These are phyloP conservation scores for Oscheius myriophilus DNA, from an alignment of 2,888 invertebrate genomes.

Conservation along the genomic window DNA sequence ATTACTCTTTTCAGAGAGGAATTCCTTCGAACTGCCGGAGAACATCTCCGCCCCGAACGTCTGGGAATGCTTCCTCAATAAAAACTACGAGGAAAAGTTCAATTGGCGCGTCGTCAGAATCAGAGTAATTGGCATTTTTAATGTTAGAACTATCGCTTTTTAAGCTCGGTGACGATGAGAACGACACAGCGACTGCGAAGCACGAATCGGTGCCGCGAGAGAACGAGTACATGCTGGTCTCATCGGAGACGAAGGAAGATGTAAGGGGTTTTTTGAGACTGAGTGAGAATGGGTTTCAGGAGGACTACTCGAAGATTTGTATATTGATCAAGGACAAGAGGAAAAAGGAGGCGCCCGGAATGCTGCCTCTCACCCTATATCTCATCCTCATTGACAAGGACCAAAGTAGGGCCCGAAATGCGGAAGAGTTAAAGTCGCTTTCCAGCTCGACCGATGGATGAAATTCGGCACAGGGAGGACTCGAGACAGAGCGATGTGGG, in stretches of 20 bases:
- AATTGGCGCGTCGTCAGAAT: constrained; percentile 79
- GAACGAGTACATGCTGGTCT: constrained; percentile 55
- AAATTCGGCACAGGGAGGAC: constrained; percentile 34
- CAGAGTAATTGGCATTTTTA: constrained; percentile 67
- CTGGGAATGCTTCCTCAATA: constrained; percentile 79
- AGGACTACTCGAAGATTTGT: constrained; percentile 31
- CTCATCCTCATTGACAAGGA: constrained; percentile 30
- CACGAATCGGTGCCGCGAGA: no score
- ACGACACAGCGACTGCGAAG: constrained; percentile 9
- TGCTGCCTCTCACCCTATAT: constrained; percentile 27
- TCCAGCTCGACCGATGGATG: constrained; percentile 32
- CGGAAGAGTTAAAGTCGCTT: neutral
- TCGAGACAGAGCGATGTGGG: constrained; percentile 32
- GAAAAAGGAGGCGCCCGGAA: constrained; percentile 4
- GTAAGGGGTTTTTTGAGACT: neutral
- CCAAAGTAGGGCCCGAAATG: constrained; percentile 9
- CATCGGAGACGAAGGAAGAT: constrained; percentile 5
- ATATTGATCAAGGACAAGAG: constrained; percentile 41
- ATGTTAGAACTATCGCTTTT: no score
- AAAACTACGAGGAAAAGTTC: constrained; percentile 77
- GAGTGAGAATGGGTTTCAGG: neutral
- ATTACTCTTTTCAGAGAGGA: constrained; percentile 73
- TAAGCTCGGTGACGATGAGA: constrained; percentile 14
- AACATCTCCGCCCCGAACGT: constrained; percentile 78
- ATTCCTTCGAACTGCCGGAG: constrained; percentile 76